A percentile compares a stretch with the other conserved stretches of the same genome.
Evolutionary conservation across 2,888 invertebrate genomes (phyloP).

Genomic region (Congeria kusceri): DNA sequence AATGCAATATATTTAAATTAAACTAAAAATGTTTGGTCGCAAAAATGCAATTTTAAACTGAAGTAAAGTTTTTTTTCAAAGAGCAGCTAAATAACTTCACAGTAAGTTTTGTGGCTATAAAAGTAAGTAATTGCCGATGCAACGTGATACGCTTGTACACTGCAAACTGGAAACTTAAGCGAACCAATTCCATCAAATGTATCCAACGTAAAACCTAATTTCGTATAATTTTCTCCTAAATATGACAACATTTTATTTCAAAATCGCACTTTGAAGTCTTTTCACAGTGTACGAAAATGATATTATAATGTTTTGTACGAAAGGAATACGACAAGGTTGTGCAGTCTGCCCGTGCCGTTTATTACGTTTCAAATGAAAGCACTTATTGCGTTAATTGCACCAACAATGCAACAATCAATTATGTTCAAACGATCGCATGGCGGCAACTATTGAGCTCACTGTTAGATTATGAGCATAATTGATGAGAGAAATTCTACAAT

Average conservation of each 20-base stretch:
- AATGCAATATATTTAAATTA: too few species aligned
- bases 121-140: not conserved
- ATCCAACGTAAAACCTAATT: slow-evolving; percentile 19
- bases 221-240: slow-evolving; percentile 19
- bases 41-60: too few species aligned
- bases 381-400: slow-evolving; percentile 20
- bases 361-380: slow-evolving; percentile 5
- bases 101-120: not conserved
- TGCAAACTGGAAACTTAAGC: slow-evolving; percentile 14
- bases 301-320: too few species aligned
- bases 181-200: slow-evolving; percentile 29
- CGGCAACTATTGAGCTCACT: slow-evolving; percentile 11
- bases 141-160: slow-evolving; percentile 36
- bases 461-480: slow-evolving; percentile 3
- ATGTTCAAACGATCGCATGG: slow-evolving; percentile 13
- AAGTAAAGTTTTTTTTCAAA: not conserved
- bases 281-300: not conserved
- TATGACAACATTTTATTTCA: slow-evolving; percentile 18
- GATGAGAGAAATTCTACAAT: slow-evolving; percentile 7
- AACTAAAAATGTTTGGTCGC: too few species aligned
- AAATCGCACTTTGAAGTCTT: slow-evolving; percentile 32
- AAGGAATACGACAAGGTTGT: too few species aligned
- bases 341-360: too few species aligned
- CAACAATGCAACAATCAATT: slow-evolving; percentile 38
- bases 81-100: not conserved